Percentiles rank a stretch among this genome's conserved stretches.
These are phyloP conservation scores for Myripristis murdjan DNA, from an alignment of 2,797 vertebrate genomes.

Conservation along the genomic window DNA sequence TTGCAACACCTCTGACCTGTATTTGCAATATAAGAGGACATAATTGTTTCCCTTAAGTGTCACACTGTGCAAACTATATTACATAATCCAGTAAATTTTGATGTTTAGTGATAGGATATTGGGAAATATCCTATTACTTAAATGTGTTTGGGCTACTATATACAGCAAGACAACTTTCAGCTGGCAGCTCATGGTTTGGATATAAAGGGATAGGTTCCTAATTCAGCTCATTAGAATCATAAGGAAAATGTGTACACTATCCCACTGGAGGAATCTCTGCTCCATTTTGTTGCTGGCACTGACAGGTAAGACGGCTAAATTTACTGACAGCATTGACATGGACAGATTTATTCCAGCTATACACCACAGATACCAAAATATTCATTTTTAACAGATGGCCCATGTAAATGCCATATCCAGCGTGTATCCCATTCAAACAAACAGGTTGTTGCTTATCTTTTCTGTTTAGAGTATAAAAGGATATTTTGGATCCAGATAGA, in stretches of 20 bases:
- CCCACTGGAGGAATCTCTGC: constrained; percentile 8
- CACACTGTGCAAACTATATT: too few relatives aligned
- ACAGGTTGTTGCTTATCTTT: too few relatives aligned
- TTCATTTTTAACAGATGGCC: too few relatives aligned
- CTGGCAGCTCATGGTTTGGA: neutral
- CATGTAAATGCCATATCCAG: too few relatives aligned
- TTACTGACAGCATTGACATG: neutral
- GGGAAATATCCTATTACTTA: constrained; percentile 4
- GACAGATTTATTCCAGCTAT: neutral
- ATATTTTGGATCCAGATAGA: too few relatives aligned
- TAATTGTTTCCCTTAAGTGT: too few relatives aligned
- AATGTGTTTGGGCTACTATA: neutral
- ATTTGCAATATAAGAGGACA: too few relatives aligned
- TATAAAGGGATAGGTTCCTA: neutral
- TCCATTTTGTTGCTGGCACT: constrained; percentile 34
- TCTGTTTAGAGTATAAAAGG: too few relatives aligned
- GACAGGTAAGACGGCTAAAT: constrained; percentile 24
- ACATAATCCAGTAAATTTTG: constrained; percentile 15
- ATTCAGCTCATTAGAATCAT: neutral
- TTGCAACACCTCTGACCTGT: too few relatives aligned
- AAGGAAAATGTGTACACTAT: neutral
- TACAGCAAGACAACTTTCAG: neutral
- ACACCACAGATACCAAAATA: too few relatives aligned
- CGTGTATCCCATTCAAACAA: too few relatives aligned
- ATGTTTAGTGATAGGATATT: neutral